These are phyloP conservation scores for Diadromus collaris DNA, from an alignment of 2,888 invertebrate species.

Conservation along the genomic window DNA sequence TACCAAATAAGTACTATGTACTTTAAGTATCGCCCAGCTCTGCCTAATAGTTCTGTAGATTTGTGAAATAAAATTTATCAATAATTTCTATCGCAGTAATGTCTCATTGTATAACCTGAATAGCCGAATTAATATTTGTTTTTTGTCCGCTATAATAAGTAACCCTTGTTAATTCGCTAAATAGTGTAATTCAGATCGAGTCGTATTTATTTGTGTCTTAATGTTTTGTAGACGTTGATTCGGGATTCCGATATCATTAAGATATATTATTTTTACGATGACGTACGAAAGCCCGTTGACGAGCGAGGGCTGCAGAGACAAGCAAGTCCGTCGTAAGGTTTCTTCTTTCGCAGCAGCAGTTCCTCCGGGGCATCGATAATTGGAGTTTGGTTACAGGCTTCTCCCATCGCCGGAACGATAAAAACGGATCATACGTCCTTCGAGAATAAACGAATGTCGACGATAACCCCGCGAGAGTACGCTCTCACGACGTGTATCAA, in stretches of 20 bases:
- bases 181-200: not conserved
- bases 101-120: too few species aligned
- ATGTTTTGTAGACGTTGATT: constrained; percentile 6
- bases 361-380: constrained; percentile 77
- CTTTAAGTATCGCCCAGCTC: too few species aligned
- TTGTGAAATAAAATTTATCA: too few species aligned
- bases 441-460: constrained; percentile 39
- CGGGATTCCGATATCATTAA: constrained; percentile 19
- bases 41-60: too few species aligned
- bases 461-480: constrained; percentile 41
- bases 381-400: constrained; percentile 77
- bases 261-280: constrained; percentile 35
- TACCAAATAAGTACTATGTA: too few species aligned
- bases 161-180: too few species aligned
- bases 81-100: too few species aligned
- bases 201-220: constrained; percentile 7
- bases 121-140: too few species aligned
- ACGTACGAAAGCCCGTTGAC: constrained; percentile 28
- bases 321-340: constrained; percentile 65
- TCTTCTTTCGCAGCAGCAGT: constrained; percentile 69
- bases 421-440: constrained; percentile 49
- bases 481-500: constrained; percentile 60
- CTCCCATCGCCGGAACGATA: constrained; percentile 45
- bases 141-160: too few species aligned
- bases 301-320: constrained; percentile 31